These are phyloP conservation scores for Nettapus auritus DNA, from an alignment of 2,113 vertebrate species.

Conservation along the genomic window DNA sequence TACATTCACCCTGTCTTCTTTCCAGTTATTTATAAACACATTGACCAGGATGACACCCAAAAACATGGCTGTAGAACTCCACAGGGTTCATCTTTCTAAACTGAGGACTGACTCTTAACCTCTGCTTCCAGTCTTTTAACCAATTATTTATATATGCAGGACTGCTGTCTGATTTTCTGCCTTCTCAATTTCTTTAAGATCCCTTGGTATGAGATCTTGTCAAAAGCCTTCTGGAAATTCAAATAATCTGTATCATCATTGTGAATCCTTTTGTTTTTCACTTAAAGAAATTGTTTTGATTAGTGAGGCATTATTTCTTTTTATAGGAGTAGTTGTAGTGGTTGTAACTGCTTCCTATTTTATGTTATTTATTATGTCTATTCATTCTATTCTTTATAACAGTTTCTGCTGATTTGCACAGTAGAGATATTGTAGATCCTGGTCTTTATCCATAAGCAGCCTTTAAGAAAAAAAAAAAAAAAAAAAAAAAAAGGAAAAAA, in stretches of 20 bases:
- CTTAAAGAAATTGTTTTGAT: neutral
- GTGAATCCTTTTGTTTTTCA: neutral
- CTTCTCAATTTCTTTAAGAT: slow-evolving; percentile 21
- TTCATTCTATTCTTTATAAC: neutral
- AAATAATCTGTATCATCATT: slow-evolving; percentile 1
- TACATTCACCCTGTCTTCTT: slow-evolving; percentile 1
- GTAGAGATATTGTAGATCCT: neutral
- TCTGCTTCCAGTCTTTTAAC: slow-evolving; percentile 26
- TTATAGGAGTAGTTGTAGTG: neutral
- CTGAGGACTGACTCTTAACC: neutral
- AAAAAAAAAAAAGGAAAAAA: no score
- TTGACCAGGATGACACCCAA: neutral
- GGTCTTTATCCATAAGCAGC: neutral
- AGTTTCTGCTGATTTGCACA: neutral
- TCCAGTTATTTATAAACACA: neutral
- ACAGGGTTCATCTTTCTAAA: neutral
- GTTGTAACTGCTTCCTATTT: neutral
- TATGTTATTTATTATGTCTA: neutral
- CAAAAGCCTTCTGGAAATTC: slow-evolving; percentile 15
- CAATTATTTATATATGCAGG: slow-evolving; percentile 34
- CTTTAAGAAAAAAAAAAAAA: neutral
- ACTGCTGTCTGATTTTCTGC: slow-evolving; percentile 20
- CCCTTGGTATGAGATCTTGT: slow-evolving; percentile 18
- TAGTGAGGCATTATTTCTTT: neutral
- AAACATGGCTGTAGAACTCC: neutral